A percentile compares a stretch with the other conserved stretches of the same genome.
Evolutionary conservation across 2,888 invertebrate genomes (phyloP).

Genomic region (Polydrusus cervinus): DNA sequence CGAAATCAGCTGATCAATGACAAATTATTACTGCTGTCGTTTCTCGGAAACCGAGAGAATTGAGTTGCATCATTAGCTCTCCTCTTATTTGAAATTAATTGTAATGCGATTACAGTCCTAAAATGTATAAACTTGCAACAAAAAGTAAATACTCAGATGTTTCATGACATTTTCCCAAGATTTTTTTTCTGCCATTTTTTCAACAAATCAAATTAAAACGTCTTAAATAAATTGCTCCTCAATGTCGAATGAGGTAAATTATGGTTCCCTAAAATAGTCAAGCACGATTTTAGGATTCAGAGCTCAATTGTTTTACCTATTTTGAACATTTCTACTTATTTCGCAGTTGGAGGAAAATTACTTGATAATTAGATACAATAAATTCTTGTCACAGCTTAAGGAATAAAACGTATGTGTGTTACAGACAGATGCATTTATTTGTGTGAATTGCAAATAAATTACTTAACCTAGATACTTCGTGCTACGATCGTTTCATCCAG

Average conservation of each 20-base stretch:
- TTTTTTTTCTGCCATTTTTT: no score
- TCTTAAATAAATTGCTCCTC: constrained; percentile 22
- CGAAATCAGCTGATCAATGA: no score
- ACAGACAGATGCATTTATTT: constrained; percentile 4
- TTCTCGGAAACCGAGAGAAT: no score
- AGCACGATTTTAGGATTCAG: constrained; percentile 24
- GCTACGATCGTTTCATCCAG: no score
- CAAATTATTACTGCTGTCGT: no score
- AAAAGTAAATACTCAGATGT: neutral
- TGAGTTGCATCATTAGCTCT: no score
- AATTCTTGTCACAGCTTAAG: constrained; percentile 18
- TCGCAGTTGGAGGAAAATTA: constrained; percentile 9
- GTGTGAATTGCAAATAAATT: constrained; percentile 17
- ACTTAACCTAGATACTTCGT: neutral
- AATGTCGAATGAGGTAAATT: constrained; percentile 2
- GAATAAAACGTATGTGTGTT: constrained; percentile 16
- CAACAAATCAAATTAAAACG: constrained; percentile 16
- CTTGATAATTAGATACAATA: constrained; percentile 21
- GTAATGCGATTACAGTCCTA: neutral
- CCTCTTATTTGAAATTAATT: neutral
- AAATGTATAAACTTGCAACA: neutral
- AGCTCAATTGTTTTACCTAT: constrained; percentile 16
- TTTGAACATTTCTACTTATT: constrained; percentile 18
- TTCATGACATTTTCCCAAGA: neutral
- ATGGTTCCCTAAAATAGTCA: constrained; percentile 21